Evolutionary conservation across 2,113 vertebrate species (phyloP), one percentile per base, ranked within the genome.

Genomic region (Scatophagus argus): DNA sequence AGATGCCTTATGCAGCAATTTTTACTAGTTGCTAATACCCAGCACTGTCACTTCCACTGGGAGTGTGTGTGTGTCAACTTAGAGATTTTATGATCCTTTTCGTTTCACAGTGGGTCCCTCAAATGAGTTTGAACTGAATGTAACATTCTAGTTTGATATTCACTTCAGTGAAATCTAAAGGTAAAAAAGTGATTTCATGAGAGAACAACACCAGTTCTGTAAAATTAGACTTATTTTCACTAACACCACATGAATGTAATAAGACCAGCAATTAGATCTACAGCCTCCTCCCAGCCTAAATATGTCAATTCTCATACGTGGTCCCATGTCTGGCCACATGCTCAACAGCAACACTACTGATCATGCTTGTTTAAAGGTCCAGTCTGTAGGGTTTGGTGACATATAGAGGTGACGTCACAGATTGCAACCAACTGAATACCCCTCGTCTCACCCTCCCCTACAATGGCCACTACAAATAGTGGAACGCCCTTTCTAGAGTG

Each of bases 341-440:
- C 59, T 59, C 51, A 64, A 71, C 16, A 43, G 5, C 21, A 64
- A 34, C 46, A 71, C 31, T 60, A 14, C 49, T 51, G 38, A 65
- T 56, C 34, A 41, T 59, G 63, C 52, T 60, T 31, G 12, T 60
- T 52, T 59, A 51, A 77, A 65, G 46, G 16, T 59, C 49, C 6
- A n/a, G n/a, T n/a, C n/a, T n/a, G n/a, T n/a, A n/a, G n/a, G n/a
- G n/a, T n/a, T n/a, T n/a, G n/a, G n/a, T n/a, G n/a, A n/a, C n/a
- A n/a, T n/a, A n/a, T n/a, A n/a, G n/a, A n/a, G n/a, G n/a, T n/a
- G n/a, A n/a, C n/a, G n/a, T n/a, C n/a, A n/a, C n/a, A n/a, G n/a
- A n/a, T n/a, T n/a, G n/a, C n/a, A n/a, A n/a, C n/a, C n/a, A n/a
- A n/a, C n/a, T n/a, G n/a, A n/a, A n/a, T n/a, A n/a, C n/a, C n/a